Evolutionary conservation across 1,140 invertebrate genomes (phyloP).

Genomic region (Melitaea cinxia): DNA sequence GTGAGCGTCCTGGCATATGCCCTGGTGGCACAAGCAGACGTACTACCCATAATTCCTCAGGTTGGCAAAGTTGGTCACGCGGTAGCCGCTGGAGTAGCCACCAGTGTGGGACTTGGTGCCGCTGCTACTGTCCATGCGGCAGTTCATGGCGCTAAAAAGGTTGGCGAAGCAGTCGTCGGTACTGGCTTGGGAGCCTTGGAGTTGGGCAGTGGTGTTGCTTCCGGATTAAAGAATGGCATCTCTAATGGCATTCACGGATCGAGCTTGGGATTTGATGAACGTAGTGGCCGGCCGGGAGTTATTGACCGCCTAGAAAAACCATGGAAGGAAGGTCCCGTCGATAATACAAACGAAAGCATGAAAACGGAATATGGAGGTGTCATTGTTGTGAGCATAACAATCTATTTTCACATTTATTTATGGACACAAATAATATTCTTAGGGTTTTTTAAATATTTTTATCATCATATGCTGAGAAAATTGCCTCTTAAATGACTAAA

Average conservation of each 20-base stretch:
- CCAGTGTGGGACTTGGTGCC: neutral
- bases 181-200: neutral
- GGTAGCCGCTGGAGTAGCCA: conserved; percentile 8
- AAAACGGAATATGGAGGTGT: too few species aligned
- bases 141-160: neutral
- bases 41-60: neutral
- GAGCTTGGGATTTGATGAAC: neutral
- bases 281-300: too few species aligned
- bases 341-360: too few species aligned
- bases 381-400: too few species aligned
- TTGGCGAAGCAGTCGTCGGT: neutral
- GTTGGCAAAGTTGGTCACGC: neutral
- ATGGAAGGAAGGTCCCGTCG: too few species aligned
- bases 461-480: too few species aligned
- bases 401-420: too few species aligned
- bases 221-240: neutral
- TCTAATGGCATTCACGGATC: neutral
- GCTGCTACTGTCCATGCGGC: neutral
- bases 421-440: too few species aligned
- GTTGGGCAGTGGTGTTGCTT: neutral
- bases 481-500: too few species aligned
- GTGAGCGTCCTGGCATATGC: conserved; percentile 17
- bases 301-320: too few species aligned
- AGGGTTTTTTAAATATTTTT: too few species aligned
- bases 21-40: conserved; percentile 14